Percentiles rank a stretch among this genome's conserved stretches.
phyloP scores from a whole-genome alignment of 2,888 invertebrate genomes.

The Isoperla grammatica region DNA sequence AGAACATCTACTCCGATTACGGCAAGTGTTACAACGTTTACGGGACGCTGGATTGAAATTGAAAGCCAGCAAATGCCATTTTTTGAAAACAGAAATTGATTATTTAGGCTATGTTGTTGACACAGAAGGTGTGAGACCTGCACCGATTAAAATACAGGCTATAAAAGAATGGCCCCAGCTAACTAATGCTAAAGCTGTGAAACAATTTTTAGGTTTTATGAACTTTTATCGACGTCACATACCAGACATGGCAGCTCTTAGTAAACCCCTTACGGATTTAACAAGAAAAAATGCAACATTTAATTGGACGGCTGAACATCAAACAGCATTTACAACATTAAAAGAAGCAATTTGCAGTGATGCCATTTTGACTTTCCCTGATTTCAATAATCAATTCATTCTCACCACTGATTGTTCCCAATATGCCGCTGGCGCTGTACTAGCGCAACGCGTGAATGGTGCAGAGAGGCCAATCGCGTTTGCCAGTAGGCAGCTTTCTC shows the following conservation, averaged over 20 bases:
- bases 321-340: conserved; percentile 29
- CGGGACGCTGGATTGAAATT: conserved; percentile 28
- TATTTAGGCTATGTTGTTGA: conserved; percentile 36
- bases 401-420: conserved; percentile 34
- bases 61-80: conserved; percentile 32
- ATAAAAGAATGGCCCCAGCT: conserved; percentile 31
- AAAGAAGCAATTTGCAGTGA: conserved; percentile 26
- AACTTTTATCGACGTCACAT: conserved; percentile 37
- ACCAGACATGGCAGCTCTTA: conserved; percentile 31
- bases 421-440: conserved; percentile 32
- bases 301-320: conserved; percentile 26
- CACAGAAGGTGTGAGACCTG: conserved; percentile 32
- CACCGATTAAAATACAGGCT: conserved; percentile 32
- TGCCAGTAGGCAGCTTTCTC: conserved; percentile 27
- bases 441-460: conserved; percentile 31
- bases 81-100: conserved; percentile 26
- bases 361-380: conserved; percentile 32
- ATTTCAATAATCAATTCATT: conserved; percentile 29
- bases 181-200: conserved; percentile 25
- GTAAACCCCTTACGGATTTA: conserved; percentile 34
- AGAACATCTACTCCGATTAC: conserved; percentile 27
- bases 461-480: conserved; percentile 29
- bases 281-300: conserved; percentile 32
- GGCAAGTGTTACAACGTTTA: conserved; percentile 28
- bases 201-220: conserved; percentile 35